Evolutionary conservation across 2,888 invertebrate genomes (phyloP).

Genomic region (Drosophila testacea): DNA sequence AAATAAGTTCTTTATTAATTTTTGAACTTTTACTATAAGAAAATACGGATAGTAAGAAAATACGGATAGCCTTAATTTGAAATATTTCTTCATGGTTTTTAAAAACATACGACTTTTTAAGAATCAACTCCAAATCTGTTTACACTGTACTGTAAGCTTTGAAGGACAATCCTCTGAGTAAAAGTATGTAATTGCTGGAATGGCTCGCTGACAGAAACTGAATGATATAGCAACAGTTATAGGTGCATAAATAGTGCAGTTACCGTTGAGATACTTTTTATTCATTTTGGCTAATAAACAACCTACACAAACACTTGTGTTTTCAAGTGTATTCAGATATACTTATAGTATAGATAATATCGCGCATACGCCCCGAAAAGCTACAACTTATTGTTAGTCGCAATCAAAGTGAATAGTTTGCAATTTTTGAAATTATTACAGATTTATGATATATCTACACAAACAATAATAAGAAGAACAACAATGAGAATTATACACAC

Average conservation of each 20-base stretch:
- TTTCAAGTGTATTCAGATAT: slow-evolving; percentile 1
- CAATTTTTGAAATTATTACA: slow-evolving; percentile 60
- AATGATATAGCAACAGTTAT: slow-evolving; percentile 9
- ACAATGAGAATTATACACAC: slow-evolving; percentile 50
- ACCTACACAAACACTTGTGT: neutral
- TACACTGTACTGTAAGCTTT: neutral
- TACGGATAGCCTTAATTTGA: too few relatives aligned
- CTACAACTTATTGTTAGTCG: slow-evolving; percentile 32
- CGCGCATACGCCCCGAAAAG: slow-evolving; percentile 12
- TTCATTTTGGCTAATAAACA: slow-evolving; percentile 29
- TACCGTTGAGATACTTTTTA: slow-evolving; percentile 36
- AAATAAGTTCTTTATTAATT: too few relatives aligned
- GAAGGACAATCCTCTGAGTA: neutral
- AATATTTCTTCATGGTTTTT: too few relatives aligned
- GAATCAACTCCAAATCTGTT: neutral
- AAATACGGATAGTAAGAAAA: too few relatives aligned
- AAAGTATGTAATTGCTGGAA: slow-evolving; percentile 33
- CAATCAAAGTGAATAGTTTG: slow-evolving; percentile 50
- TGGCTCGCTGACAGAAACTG: slow-evolving; percentile 31
- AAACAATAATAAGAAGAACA: slow-evolving; percentile 13
- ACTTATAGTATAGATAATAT: slow-evolving; percentile 20
- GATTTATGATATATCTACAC: slow-evolving; percentile 53
- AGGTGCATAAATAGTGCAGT: slow-evolving; percentile 23
- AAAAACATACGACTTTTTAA: neutral
- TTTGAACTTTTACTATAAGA: too few relatives aligned